Base-by-base conservation (phyloP, 2,113 vertebrate genomes). In the Propithecus coquereli region DNA sequence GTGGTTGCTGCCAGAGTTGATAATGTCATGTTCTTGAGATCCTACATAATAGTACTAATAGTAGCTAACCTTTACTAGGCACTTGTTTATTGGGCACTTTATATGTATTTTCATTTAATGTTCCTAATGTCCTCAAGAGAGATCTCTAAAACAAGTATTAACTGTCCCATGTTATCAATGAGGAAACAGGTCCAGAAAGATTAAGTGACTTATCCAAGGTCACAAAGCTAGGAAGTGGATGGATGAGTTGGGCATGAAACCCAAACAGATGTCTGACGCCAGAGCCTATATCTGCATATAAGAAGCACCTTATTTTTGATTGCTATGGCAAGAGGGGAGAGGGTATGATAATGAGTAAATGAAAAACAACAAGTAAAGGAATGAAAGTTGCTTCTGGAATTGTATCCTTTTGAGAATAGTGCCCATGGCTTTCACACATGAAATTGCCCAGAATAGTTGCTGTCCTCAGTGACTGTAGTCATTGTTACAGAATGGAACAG, bases 71-170 rank as follows among this genome's bases (percentile, higher is more conserved):
- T 40, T 59, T 80, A 40, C 22, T 47, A 40, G 34, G 50, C 12
- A 63, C 54, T 87, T 73, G 66, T 40, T 59, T 80, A 50, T 30
- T 47, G 50, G 34, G 50, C 7, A 63, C 54, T 87, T 73, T 45
- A 54, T 59, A 30, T 57, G 52, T n/a, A 84, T 90, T 95, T 84
- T 93, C 76, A 87, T 91, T 96, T 86, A 83, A n/a, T 86, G 47
- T 6, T 61, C 37, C 8, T 90, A 87, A 74, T 16, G 79, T 74
- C 47, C 54, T 94, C n/a, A 90, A 92, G 83, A 63, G 14, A 50
- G 66, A 79, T 18, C 66, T 63, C 45, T 92, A 77, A 86, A 47
- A 66, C 8, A 80, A 63, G 32, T 68, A 40, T 90, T 63, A 77
- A 74, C 27, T 71, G 16, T 70, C 6, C 50, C 20, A 30, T 6